Evolutionary conservation across 2,113 vertebrate genomes (phyloP).

Genomic region (Ramphastos sulfuratus): DNA sequence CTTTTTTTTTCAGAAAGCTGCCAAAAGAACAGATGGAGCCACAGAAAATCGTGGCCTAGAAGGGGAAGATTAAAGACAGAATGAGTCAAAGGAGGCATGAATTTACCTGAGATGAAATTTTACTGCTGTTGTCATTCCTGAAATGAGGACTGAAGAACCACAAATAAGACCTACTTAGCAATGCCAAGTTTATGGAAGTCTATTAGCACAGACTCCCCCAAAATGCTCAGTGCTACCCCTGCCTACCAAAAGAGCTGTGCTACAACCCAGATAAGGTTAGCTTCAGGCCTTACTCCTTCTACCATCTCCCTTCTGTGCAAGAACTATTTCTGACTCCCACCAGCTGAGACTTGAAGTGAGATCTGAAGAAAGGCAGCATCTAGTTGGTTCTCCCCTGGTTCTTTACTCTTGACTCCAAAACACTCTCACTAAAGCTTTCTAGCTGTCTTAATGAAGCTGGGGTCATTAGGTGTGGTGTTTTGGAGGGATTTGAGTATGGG

Average conservation of each 20-base stretch:
- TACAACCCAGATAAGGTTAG: not conserved
- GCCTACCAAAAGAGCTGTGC: not conserved
- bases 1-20: not conserved
- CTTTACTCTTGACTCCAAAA: not conserved
- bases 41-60: not conserved
- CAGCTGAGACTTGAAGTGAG: not conserved
- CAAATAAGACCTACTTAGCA: not conserved
- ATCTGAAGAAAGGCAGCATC: not conserved
- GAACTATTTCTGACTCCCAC: not conserved
- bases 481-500: not conserved
- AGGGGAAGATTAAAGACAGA: conserved; percentile 25
- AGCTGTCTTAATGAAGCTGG: not conserved
- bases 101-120: not conserved
- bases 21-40: conserved; percentile 10
- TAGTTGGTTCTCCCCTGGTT: not conserved
- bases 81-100: not conserved
- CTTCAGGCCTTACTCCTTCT: not conserved
- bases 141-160: not conserved
- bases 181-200: not conserved
- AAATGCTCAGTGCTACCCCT: not conserved
- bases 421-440: not conserved
- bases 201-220: not conserved
- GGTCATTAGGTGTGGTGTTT: not conserved
- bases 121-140: not conserved
- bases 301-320: not conserved